Conservation (phyloP, 2,113 vertebrate genomes). For the Tiliqua scincoides region DNA sequence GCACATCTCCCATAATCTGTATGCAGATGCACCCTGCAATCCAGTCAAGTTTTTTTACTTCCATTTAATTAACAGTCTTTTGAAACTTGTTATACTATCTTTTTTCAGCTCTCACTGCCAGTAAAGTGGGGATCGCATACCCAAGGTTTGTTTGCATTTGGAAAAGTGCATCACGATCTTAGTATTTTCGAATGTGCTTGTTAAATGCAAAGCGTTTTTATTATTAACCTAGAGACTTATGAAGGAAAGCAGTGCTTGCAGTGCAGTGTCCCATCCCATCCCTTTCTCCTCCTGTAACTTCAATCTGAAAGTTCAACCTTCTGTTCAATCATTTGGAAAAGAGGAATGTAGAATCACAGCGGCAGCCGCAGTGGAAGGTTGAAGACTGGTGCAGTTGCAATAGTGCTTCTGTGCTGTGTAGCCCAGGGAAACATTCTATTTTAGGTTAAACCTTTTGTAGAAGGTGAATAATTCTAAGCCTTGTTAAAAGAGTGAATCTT, state of each 20-base stretch:
- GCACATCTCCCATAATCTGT: too few relatives aligned
- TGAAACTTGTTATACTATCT: background rate
- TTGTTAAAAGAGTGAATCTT: constrained; percentile 28
- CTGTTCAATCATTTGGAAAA: constrained; percentile 21
- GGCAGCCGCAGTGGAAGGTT: background rate
- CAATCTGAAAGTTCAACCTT: background rate
- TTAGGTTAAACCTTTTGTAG: background rate
- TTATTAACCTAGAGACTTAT: background rate
- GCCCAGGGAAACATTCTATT: constrained; percentile 1
- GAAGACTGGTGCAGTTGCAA: constrained; percentile 6
- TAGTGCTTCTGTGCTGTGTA: background rate
- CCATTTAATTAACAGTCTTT: background rate
- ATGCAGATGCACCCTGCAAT: background rate
- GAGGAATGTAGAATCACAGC: constrained; percentile 15
- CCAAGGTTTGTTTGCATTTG: background rate
- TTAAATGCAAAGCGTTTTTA: background rate
- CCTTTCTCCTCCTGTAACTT: background rate
- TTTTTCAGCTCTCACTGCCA: background rate
- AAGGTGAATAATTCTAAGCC: background rate
- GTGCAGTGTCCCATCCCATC: background rate
- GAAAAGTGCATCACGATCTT: background rate
- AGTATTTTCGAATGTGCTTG: background rate
- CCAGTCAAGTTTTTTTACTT: background rate
- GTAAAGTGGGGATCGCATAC: background rate
- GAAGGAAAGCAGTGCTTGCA: background rate